Evolutionary conservation across 2,113 vertebrate genomes (phyloP).

Genomic region (Trogon melanurus): DNA sequence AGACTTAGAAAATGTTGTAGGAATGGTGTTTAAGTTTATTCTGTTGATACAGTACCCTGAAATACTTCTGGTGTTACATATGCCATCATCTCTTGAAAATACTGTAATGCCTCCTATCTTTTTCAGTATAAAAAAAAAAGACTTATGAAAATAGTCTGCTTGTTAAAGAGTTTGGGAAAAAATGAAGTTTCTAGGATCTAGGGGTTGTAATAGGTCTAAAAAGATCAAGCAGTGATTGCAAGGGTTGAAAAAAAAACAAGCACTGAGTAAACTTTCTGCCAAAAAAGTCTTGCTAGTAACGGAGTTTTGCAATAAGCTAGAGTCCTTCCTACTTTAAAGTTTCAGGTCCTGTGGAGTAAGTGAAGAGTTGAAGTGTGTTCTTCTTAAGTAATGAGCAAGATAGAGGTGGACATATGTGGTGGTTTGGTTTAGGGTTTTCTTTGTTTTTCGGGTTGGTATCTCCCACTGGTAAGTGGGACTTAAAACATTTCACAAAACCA

Average conservation of each 20-base stretch:
- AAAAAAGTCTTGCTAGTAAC: not conserved
- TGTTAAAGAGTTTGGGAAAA: not conserved
- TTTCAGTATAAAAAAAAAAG: not conserved
- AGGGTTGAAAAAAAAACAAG: not conserved
- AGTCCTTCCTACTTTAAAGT: not conserved
- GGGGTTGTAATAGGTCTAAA: not conserved
- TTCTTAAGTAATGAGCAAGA: not conserved
- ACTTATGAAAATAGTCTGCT: not conserved
- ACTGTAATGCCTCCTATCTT: not conserved
- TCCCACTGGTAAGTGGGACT: not conserved
- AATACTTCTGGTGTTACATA: accelerated
- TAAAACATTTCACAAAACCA: not conserved
- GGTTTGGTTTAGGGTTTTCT: not conserved
- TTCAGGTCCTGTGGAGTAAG: not conserved
- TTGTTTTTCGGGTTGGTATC: not conserved
- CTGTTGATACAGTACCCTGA: not conserved
- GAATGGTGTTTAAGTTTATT: not conserved
- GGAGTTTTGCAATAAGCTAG: not conserved
- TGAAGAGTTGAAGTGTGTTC: not conserved
- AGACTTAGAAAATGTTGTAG: not conserved
- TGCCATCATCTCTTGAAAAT: not conserved
- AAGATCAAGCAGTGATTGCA: not conserved
- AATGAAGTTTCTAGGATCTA: not conserved
- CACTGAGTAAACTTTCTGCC: not conserved
- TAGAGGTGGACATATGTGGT: not conserved